Conservation (phyloP, 1,140 invertebrate genomes). For the Drepana arcuata region DNA sequence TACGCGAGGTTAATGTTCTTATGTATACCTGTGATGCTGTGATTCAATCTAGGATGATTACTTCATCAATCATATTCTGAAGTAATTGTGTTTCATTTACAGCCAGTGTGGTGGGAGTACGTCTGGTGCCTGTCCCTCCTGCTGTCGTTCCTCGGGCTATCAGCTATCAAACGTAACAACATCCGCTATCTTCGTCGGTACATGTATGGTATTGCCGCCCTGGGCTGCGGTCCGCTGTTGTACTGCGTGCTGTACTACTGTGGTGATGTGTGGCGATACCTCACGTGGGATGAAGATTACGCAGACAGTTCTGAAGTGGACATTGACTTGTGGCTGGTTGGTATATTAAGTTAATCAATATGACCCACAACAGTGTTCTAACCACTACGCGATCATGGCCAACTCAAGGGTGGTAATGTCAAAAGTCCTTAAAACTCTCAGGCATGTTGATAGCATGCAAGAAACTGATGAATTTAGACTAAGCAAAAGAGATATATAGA, state of each 20-base stretch:
- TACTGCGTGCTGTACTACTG: conserved; percentile 89
- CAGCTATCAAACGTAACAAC: conserved; percentile 88
- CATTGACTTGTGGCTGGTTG: conserved; percentile 86
- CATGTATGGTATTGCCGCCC: conserved; percentile 83
- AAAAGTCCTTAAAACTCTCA: too few species aligned
- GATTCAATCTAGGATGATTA: too few species aligned
- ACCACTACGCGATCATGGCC: too few species aligned
- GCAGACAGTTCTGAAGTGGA: conserved; percentile 74
- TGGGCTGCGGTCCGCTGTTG: conserved; percentile 86
- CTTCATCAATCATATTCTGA: too few species aligned
- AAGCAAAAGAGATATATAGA: too few species aligned
- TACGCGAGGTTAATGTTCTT: too few species aligned
- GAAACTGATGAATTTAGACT: too few species aligned
- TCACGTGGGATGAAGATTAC: conserved; percentile 78
- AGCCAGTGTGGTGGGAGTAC: conserved; percentile 95
- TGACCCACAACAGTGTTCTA: too few species aligned
- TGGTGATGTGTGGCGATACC: conserved; percentile 86
- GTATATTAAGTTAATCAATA: too few species aligned
- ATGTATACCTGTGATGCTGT: too few species aligned
- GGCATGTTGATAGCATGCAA: too few species aligned
- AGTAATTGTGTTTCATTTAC: conserved; percentile 18
- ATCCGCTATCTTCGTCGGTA: conserved; percentile 85
- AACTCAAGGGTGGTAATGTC: too few species aligned
- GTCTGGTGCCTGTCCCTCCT: conserved; percentile 91
- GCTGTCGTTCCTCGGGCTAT: conserved; percentile 89